Percentiles rank a stretch among this genome's conserved stretches.
phyloP scores from a whole-genome alignment of 2,113 vertebrate species.

The Perognathus longimembris region DNA sequence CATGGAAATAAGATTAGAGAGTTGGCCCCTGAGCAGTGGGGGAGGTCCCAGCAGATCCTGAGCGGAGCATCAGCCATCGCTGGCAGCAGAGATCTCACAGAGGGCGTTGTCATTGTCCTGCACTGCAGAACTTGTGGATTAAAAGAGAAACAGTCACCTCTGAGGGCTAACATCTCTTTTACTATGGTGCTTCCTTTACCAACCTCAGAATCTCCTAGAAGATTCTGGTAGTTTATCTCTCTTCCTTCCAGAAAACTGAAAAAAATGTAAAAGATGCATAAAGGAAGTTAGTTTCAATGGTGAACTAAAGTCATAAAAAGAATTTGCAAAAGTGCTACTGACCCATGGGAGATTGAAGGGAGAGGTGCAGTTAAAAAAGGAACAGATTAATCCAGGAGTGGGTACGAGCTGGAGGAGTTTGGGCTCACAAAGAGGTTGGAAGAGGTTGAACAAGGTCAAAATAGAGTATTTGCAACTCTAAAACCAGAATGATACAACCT shows the following conservation, averaged over 20 bases:
- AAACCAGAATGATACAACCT: too few species aligned
- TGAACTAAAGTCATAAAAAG: background rate
- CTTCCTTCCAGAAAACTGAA: background rate
- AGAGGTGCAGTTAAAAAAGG: too few species aligned
- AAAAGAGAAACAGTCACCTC: background rate
- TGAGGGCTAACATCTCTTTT: conserved; percentile 46
- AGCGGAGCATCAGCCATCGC: background rate
- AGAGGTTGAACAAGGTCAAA: too few species aligned
- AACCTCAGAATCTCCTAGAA: background rate
- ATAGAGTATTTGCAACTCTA: too few species aligned
- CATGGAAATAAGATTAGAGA: conserved; percentile 38
- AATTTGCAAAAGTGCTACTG: conserved; percentile 32
- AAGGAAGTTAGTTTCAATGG: background rate
- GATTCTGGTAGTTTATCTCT: background rate
- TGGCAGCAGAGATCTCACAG: background rate
- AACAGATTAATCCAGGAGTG: too few species aligned
- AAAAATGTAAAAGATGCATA: background rate
- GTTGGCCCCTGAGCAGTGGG: background rate
- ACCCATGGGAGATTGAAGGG: too few species aligned
- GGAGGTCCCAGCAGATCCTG: background rate
- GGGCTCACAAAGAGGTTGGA: too few species aligned
- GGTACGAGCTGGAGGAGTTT: too few species aligned
- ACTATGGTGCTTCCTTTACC: background rate
- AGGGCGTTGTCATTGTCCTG: background rate
- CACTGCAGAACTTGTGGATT: background rate